phyloP scores from a whole-genome alignment of 2,888 invertebrate species.

The Ochlodes sylvanus region DNA sequence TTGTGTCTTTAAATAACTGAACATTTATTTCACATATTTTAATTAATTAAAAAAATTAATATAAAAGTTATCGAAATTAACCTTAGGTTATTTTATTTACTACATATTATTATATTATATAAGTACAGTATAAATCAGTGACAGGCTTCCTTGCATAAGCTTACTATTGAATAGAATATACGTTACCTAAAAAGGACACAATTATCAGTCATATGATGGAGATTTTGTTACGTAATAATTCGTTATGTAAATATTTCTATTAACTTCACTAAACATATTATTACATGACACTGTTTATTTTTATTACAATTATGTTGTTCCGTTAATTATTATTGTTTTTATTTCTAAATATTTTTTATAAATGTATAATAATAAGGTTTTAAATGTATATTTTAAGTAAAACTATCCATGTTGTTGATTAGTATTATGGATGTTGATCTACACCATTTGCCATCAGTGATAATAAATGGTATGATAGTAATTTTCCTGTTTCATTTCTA shows the following conservation, averaged over 20 bases:
- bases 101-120: neutral
- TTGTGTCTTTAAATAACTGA: too few species aligned
- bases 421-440: slow-evolving; percentile 84
- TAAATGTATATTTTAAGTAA: slow-evolving; percentile 72
- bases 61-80: too few species aligned
- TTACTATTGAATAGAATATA: slow-evolving; percentile 21
- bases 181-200: slow-evolving; percentile 41
- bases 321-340: slow-evolving; percentile 56
- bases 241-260: slow-evolving; percentile 68
- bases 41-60: too few species aligned
- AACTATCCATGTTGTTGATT: slow-evolving; percentile 84
- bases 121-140: neutral
- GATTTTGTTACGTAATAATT: slow-evolving; percentile 57
- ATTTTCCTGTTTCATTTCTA: slow-evolving; percentile 45
- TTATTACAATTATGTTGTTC: slow-evolving; percentile 65
- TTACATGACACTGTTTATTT: slow-evolving; percentile 76
- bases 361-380: slow-evolving; percentile 68
- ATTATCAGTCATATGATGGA: slow-evolving; percentile 57
- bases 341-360: slow-evolving; percentile 61
- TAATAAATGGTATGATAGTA: slow-evolving; percentile 81
- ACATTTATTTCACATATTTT: too few species aligned
- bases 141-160: slow-evolving; percentile 2
- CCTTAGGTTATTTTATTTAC: too few species aligned
- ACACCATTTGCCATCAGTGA: slow-evolving; percentile 83
- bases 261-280: slow-evolving; percentile 61